Percentiles rank a stretch among this genome's conserved stretches.
phyloP scores from a whole-genome alignment of 2,797 vertebrate species.

The Karalla daura region DNA sequence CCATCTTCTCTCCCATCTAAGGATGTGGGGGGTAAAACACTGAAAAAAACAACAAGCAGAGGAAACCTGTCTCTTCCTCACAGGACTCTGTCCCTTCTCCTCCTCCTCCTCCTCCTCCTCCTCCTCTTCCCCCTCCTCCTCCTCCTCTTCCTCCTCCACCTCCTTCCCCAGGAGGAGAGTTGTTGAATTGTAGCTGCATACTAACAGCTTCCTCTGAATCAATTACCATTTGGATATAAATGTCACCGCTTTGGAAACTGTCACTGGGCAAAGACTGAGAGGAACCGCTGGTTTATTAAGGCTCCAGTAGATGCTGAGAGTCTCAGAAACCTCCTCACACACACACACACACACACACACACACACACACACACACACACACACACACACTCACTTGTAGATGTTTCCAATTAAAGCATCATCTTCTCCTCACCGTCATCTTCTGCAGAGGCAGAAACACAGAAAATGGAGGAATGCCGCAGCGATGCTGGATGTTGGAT shows the following conservation, averaged over 20 bases:
- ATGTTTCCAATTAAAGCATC: constrained; percentile 52
- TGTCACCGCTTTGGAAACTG: constrained; percentile 75
- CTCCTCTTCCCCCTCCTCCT: constrained; percentile 45
- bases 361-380: no score
- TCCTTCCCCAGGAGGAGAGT: constrained; percentile 48
- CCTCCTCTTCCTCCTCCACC: constrained; percentile 21
- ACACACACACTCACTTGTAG: no score
- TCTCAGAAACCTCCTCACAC: constrained; percentile 52
- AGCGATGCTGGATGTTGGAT: no score
- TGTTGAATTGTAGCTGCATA: constrained; percentile 74
- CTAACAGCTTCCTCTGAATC: constrained; percentile 79
- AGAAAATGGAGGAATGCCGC: constrained; percentile 32
- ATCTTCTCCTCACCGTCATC: constrained; percentile 18
- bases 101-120: constrained; percentile 29
- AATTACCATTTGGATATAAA: constrained; percentile 82
- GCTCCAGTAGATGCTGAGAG: constrained; percentile 17
- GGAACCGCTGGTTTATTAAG: constrained; percentile 57
- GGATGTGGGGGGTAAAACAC: constrained; percentile 26
- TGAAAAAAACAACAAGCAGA: constrained; percentile 34
- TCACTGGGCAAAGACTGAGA: constrained; percentile 63
- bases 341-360: no score
- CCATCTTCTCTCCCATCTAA: constrained; percentile 32
- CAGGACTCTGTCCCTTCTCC: constrained; percentile 39
- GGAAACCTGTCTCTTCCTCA: constrained; percentile 38
- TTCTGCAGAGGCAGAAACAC: constrained; percentile 8